A percentile compares a stretch with the other conserved stretches of the same genome.
These are phyloP conservation scores for Poeciliopsis infans DNA, from an alignment of 2,797 vertebrate genomes.

Conservation along the genomic window DNA sequence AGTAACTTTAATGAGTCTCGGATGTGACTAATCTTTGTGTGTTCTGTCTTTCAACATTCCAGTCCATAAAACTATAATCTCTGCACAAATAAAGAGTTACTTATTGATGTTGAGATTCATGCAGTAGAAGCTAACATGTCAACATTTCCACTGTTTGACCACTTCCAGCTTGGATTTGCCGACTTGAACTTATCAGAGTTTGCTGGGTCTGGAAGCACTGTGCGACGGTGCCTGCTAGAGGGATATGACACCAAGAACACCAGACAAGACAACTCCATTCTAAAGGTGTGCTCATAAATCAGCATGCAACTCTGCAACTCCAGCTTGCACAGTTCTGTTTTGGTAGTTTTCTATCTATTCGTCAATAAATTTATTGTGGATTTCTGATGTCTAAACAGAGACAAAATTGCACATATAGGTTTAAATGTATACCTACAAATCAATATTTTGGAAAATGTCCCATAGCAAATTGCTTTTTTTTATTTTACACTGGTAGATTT, in stretches of 20 bases:
- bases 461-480: background rate
- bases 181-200: conserved; percentile 97
- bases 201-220: conserved; percentile 93
- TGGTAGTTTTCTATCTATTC: background rate
- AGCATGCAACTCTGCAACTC: background rate
- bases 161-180: conserved; percentile 91
- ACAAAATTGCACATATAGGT: background rate
- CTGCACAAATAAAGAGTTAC: conserved; percentile 3
- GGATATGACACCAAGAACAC: conserved; percentile 98
- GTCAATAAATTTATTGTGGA: background rate
- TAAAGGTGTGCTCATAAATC: conserved; percentile 85
- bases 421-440: background rate
- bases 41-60: background rate
- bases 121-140: background rate
- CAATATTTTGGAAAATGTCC: background rate
- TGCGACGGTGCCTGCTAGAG: conserved; percentile 92
- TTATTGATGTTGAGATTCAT: background rate
- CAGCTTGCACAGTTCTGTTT: background rate
- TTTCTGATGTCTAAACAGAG: background rate
- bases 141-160: conserved; percentile 7
- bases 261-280: conserved; percentile 98
- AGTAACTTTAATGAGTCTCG: conserved; percentile 44
- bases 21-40: conserved; percentile 11
- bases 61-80: background rate
- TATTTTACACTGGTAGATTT: background rate